Percentiles rank a stretch among this genome's conserved stretches.
Evolutionary conservation across 1,140 invertebrate genomes (phyloP).

Genomic region (Pseudomyrmex flavicornis): DNA sequence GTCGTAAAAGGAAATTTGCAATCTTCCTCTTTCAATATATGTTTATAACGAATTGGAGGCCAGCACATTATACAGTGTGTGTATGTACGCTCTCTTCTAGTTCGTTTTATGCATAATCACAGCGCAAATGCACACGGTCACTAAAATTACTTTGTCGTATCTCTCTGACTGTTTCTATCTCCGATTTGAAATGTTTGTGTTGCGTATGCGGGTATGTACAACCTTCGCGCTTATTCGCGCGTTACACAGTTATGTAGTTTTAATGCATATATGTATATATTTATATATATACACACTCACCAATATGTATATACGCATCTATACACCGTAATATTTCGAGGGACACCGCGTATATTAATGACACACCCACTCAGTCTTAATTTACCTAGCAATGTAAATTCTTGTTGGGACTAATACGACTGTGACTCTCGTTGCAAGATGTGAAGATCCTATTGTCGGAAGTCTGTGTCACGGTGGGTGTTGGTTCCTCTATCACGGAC

Average conservation of each 20-base stretch:
- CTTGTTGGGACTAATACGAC: slow-evolving; percentile 64
- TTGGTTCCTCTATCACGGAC: slow-evolving; percentile 81
- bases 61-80: slow-evolving; percentile 27
- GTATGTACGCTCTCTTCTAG: not conserved
- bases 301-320: slow-evolving; percentile 71
- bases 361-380: slow-evolving; percentile 66
- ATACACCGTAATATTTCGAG: slow-evolving; percentile 59
- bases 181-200: slow-evolving; percentile 23
- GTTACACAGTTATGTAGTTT: slow-evolving; percentile 64
- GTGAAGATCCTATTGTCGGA: slow-evolving; percentile 30
- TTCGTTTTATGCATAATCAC: slow-evolving; percentile 46
- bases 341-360: slow-evolving; percentile 62
- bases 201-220: slow-evolving; percentile 35
- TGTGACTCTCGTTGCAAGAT: slow-evolving; percentile 50
- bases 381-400: slow-evolving; percentile 61
- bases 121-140: slow-evolving; percentile 56
- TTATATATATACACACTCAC: slow-evolving; percentile 67
- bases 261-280: slow-evolving; percentile 70
- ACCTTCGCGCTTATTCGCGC: slow-evolving; percentile 8
- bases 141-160: slow-evolving; percentile 34
- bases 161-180: not conserved
- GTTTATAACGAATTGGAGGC: slow-evolving; percentile 55
- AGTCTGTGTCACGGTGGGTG: slow-evolving; percentile 64
- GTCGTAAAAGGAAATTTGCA: slow-evolving; percentile 39
- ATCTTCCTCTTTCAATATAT: slow-evolving; percentile 2